These are phyloP conservation scores for Bedellia somnulentella DNA, from an alignment of 2,888 invertebrate genomes.

Conservation along the genomic window DNA sequence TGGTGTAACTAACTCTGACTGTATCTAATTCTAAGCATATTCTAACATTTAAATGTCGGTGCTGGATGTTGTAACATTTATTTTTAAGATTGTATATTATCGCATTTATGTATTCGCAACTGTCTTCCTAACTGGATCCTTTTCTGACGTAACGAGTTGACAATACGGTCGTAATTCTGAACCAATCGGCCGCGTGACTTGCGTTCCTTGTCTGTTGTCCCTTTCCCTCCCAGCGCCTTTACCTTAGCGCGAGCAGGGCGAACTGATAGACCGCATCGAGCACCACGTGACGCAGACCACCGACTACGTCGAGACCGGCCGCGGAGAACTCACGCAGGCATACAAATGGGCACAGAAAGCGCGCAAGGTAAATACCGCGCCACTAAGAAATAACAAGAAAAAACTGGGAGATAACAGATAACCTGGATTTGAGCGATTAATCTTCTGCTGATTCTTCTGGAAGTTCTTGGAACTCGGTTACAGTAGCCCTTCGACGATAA, in stretches of 20 bases:
- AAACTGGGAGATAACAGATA: no score
- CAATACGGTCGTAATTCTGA: no score
- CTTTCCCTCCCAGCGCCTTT: conserved; percentile 35
- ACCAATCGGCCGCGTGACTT: conserved; percentile 40
- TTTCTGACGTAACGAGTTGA: no score
- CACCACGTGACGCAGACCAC: conserved; percentile 87
- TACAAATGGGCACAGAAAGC: conserved; percentile 84
- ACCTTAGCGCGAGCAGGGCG: conserved; percentile 72
- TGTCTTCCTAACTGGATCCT: conserved; percentile 12
- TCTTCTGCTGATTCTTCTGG: no score
- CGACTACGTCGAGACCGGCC: conserved; percentile 81
- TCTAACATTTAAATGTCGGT: conserved; percentile 18
- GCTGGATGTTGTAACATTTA: conserved; percentile 14
- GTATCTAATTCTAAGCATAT: conserved; percentile 15
- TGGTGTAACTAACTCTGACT: conserved; percentile 23
- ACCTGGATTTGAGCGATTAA: no score
- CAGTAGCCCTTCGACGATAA: no score
- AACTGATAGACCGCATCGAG: conserved; percentile 93
- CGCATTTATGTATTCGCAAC: conserved; percentile 2
- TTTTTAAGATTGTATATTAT: not conserved
- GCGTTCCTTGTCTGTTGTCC: conserved; percentile 20
- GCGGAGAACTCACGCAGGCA: conserved; percentile 76
- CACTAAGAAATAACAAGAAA: no score
- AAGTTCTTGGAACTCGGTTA: no score
- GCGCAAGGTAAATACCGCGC: conserved; percentile 69